Percentiles rank a stretch among this genome's conserved stretches.
These are phyloP conservation scores for Pollenia amentaria DNA, from an alignment of 2,888 invertebrate genomes.

Conservation along the genomic window DNA sequence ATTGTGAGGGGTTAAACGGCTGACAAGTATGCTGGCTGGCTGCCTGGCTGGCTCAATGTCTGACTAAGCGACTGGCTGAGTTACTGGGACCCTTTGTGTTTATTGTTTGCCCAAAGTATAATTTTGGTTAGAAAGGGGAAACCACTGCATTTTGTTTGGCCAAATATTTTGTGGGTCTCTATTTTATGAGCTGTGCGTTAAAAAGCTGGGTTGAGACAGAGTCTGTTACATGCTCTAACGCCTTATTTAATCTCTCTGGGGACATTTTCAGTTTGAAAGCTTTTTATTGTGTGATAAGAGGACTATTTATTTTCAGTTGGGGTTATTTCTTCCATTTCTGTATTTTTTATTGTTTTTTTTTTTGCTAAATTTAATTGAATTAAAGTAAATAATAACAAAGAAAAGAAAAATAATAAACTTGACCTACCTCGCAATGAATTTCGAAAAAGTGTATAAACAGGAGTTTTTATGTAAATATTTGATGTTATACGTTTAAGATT, in stretches of 20 bases:
- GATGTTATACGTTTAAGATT: no score
- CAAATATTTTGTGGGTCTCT: conserved; percentile 74
- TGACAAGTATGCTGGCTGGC: background rate
- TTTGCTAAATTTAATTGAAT: conserved; percentile 64
- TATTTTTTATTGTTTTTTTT: conserved; percentile 25
- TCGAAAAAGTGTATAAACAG: background rate
- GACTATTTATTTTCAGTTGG: conserved; percentile 63
- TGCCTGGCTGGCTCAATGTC: conserved; percentile 41
- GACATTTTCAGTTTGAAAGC: conserved; percentile 79
- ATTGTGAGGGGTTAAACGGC: conserved; percentile 39
- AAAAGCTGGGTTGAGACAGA: conserved; percentile 51
- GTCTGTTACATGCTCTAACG: conserved; percentile 83
- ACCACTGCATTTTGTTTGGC: conserved; percentile 82
- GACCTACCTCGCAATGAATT: conserved; percentile 57
- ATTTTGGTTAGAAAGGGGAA: conserved; percentile 77
- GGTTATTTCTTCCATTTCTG: conserved; percentile 8
- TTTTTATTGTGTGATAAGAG: conserved; percentile 64
- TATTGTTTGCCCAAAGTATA: conserved; percentile 44
- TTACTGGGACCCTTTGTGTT: conserved; percentile 4
- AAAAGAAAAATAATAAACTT: conserved; percentile 26
- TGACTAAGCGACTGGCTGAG: conserved; percentile 49
- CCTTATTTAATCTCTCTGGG: conserved; percentile 81
- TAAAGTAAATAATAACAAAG: conserved; percentile 44
- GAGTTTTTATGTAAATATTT: no score
- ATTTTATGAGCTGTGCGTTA: conserved; percentile 55